Conservation (phyloP, 2,888 invertebrate genomes). For the Pyrrhia umbra region DNA sequence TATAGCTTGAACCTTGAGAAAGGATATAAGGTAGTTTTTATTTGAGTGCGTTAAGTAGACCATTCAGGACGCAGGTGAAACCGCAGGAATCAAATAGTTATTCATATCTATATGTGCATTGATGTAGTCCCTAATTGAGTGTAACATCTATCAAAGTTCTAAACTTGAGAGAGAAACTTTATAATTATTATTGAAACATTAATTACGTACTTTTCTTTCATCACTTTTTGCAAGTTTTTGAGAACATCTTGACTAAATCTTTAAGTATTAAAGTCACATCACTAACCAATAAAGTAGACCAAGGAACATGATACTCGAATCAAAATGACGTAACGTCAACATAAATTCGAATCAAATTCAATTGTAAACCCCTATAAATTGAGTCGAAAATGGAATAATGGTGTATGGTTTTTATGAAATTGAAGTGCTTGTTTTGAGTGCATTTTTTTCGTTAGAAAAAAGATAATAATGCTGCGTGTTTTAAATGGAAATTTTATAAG, state of each 20-base stretch:
- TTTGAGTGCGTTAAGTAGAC: no score
- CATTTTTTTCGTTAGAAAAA: slow-evolving; percentile 88
- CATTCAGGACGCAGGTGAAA: no score
- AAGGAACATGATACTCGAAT: slow-evolving; percentile 70
- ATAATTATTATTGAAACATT: no score
- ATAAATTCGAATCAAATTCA: slow-evolving; percentile 58
- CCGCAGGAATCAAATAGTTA: no score
- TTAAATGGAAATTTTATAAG: slow-evolving; percentile 90
- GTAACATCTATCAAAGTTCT: no score
- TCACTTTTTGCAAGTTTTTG: background rate
- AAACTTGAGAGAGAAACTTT: no score
- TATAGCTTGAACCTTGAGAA: no score
- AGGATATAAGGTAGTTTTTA: no score
- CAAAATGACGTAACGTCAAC: slow-evolving; percentile 71
- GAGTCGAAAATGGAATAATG: slow-evolving; percentile 60
- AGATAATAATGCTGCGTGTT: slow-evolving; percentile 87
- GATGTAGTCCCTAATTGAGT: no score
- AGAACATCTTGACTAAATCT: slow-evolving; percentile 66
- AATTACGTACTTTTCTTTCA: no score
- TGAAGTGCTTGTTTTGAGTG: slow-evolving; percentile 65
- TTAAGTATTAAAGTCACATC: slow-evolving; percentile 71
- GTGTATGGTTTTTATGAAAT: slow-evolving; percentile 62
- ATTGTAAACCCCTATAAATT: slow-evolving; percentile 61
- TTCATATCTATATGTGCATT: no score
- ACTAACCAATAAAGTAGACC: slow-evolving; percentile 87